Percentiles rank a stretch among this genome's conserved stretches.
These are phyloP conservation scores for Hiodon alosoides DNA, from an alignment of 2,113 vertebrate genomes.

Conservation along the genomic window DNA sequence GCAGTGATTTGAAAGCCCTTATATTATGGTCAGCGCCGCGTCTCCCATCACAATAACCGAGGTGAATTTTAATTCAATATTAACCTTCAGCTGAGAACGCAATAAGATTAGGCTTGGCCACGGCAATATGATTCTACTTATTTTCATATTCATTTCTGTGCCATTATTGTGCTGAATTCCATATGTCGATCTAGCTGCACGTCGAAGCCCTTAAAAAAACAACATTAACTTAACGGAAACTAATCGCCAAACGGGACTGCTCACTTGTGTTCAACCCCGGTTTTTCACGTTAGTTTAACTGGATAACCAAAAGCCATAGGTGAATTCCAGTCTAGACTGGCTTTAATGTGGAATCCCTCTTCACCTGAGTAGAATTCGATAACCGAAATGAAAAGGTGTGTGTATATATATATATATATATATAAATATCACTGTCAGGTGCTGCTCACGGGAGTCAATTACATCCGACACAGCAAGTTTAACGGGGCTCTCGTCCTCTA, in stretches of 20 bases:
- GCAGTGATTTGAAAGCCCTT: too few relatives aligned
- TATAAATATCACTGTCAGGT: slow-evolving; percentile 27
- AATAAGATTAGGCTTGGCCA: too few relatives aligned
- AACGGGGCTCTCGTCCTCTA: slow-evolving; percentile 6
- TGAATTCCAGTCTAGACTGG: neutral
- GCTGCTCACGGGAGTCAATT: slow-evolving; percentile 25
- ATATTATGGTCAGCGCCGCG: too few relatives aligned
- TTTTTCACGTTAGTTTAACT: neutral
- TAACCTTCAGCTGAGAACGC: too few relatives aligned
- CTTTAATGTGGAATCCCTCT: neutral
- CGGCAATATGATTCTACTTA: too few relatives aligned
- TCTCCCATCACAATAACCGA: too few relatives aligned
- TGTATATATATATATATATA: neutral
- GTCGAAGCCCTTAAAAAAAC: too few relatives aligned
- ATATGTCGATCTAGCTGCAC: too few relatives aligned
- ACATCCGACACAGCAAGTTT: slow-evolving; percentile 1
- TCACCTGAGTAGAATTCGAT: neutral
- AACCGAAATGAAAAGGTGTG: neutral
- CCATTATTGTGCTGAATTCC: too few relatives aligned
- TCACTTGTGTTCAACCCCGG: neutral
- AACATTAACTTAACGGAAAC: too few relatives aligned
- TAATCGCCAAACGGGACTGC: neutral
- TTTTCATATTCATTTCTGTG: too few relatives aligned
- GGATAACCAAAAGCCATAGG: neutral
- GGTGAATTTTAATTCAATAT: too few relatives aligned